Evolutionary conservation across 2,888 invertebrate genomes (phyloP).

Genomic region (Hetaerina titia): DNA sequence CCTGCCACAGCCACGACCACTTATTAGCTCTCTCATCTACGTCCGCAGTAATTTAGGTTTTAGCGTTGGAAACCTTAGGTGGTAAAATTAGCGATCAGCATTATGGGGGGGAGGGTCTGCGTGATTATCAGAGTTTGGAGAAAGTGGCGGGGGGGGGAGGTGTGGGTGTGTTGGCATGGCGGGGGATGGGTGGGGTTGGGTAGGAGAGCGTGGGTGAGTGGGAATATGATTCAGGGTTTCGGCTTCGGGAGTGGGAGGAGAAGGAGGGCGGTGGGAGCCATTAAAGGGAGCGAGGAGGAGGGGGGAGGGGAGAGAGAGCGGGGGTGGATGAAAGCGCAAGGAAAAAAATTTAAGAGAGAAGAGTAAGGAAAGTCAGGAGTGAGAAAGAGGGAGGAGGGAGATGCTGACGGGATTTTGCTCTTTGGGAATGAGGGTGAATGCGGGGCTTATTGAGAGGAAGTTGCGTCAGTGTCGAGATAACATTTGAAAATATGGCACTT

Average conservation of each 20-base stretch:
- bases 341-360: not conserved
- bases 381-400: not conserved
- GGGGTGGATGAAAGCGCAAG: not conserved
- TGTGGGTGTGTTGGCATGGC: too few relatives aligned
- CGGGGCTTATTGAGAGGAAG: too few relatives aligned
- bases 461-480: too few relatives aligned
- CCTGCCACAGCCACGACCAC: not conserved
- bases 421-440: too few relatives aligned
- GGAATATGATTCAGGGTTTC: too few relatives aligned
- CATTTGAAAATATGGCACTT: too few relatives aligned
- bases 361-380: not conserved
- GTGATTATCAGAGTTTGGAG: not conserved
- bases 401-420: too few relatives aligned
- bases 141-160: too few relatives aligned
- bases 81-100: slow-evolving; percentile 47
- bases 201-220: too few relatives aligned
- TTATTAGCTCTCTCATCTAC: slow-evolving; percentile 4
- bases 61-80: slow-evolving; percentile 33
- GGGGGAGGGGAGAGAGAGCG: not conserved
- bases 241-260: too few relatives aligned
- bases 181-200: too few relatives aligned
- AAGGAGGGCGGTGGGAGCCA: too few relatives aligned
- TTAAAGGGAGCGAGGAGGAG: not conserved
- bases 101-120: not conserved
- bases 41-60: slow-evolving; percentile 54